Conservation (phyloP, 1,140 invertebrate species). For the Leptonema lineaticorne region DNA sequence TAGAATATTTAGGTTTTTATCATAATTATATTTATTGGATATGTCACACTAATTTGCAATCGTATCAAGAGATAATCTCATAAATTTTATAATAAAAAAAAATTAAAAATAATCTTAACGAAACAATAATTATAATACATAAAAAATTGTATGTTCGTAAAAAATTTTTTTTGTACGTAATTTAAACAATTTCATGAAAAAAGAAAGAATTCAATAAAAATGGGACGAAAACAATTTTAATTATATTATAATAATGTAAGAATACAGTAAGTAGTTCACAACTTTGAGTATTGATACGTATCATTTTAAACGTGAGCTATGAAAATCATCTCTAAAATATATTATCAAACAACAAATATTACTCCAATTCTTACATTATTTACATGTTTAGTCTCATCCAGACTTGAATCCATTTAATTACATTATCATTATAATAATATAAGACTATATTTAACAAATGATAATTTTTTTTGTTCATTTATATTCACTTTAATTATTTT, state of each 20-base stretch:
- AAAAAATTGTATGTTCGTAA: neutral
- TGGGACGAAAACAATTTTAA: neutral
- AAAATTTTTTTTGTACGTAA: conserved; percentile 5
- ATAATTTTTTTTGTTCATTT: conserved; percentile 24
- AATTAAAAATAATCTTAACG: neutral
- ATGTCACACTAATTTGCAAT: conserved; percentile 42
- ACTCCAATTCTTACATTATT: conserved; percentile 40
- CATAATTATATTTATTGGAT: conserved; percentile 41
- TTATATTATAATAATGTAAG: conserved; percentile 15
- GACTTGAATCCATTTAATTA: conserved; percentile 33
- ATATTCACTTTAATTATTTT: conserved; percentile 17
- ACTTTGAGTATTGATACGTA: conserved; percentile 43
- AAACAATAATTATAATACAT: neutral
- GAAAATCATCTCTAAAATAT: conserved; percentile 41
- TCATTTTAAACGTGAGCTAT: conserved; percentile 41
- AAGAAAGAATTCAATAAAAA: neutral
- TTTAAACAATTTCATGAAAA: neutral
- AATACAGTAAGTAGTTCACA: conserved; percentile 38
- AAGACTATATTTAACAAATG: conserved; percentile 15
- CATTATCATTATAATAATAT: neutral
- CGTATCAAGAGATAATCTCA: conserved; percentile 39
- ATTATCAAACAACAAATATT: conserved; percentile 39
- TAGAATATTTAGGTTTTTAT: conserved; percentile 35
- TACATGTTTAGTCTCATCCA: conserved; percentile 38
- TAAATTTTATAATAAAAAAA: conserved; percentile 13